Percentiles rank a stretch among this genome's conserved stretches.
Evolutionary conservation across 2,797 vertebrate species (phyloP).

Genomic region (Sebastes minor): DNA sequence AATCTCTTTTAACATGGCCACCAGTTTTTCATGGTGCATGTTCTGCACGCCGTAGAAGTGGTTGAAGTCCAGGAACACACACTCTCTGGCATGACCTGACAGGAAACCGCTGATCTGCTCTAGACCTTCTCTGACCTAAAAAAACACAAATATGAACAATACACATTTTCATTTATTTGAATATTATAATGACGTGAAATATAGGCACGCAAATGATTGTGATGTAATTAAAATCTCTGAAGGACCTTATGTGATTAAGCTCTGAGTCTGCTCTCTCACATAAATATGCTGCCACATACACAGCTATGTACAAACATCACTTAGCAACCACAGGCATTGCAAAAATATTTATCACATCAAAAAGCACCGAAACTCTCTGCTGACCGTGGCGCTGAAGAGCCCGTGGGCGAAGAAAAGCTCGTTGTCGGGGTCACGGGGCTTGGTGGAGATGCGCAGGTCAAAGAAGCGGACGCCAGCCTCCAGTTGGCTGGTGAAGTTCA

Average conservation of each 20-base stretch:
- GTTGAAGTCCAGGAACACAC: constrained; percentile 97
- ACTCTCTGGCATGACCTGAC: constrained; percentile 89
- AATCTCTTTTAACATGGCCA: constrained; percentile 93
- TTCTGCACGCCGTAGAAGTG: constrained; percentile 99
- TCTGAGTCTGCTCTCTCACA: constrained; percentile 10
- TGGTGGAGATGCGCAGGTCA: constrained; percentile 98
- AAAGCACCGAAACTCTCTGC: constrained; percentile 24
- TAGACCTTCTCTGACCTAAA: constrained; percentile 90
- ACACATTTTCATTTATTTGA: not conserved
- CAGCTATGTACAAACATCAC: constrained; percentile 23
- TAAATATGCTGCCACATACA: constrained; percentile 6
- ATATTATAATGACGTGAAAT: not conserved
- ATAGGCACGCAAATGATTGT: constrained; percentile 1
- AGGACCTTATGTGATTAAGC: constrained; percentile 17
- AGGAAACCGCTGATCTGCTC: constrained; percentile 95
- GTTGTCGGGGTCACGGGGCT: constrained; percentile 96
- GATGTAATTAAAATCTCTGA: constrained; percentile 18
- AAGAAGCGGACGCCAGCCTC: constrained; percentile 97
- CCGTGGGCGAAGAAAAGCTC: constrained; percentile 98
- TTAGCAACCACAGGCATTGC: constrained; percentile 40
- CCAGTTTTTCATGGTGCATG: constrained; percentile 96
- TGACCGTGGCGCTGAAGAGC: constrained; percentile 94
- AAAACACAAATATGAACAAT: constrained; percentile 23
- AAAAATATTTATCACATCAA: constrained; percentile 42
- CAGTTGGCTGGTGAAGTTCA: constrained; percentile 95